Percentiles rank a stretch among this genome's conserved stretches.
phyloP scores from a whole-genome alignment of 2,888 invertebrate genomes.

The Panopea generosa region DNA sequence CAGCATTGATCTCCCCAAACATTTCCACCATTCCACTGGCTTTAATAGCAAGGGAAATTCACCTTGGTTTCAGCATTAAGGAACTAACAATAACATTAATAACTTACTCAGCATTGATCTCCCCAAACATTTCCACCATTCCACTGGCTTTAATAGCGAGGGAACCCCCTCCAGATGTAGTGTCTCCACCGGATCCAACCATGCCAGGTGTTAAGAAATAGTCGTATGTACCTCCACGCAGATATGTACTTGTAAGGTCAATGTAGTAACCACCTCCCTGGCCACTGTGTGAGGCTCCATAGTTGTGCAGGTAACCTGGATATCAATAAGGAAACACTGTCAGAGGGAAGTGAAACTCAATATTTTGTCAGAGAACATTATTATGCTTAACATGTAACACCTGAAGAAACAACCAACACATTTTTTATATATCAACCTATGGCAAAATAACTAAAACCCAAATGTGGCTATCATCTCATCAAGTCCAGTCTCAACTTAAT shows the following conservation, averaged over 20 bases:
- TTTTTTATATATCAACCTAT: too few species aligned
- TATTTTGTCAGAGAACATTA: too few species aligned
- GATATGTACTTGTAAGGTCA: constrained; percentile 3
- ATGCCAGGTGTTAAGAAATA: constrained; percentile 59
- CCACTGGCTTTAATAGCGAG: constrained; percentile 56
- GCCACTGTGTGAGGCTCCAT: constrained; percentile 73
- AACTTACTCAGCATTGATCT: constrained; percentile 71
- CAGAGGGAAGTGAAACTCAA: neutral
- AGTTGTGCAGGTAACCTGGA: constrained; percentile 53
- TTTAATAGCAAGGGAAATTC: too few species aligned
- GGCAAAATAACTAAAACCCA: too few species aligned
- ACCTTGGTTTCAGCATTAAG: too few species aligned
- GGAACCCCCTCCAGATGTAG: constrained; percentile 67
- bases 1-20: too few species aligned
- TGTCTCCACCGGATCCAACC: constrained; percentile 64
- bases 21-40: too few species aligned
- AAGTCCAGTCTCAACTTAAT: too few species aligned
- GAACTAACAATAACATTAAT: too few species aligned
- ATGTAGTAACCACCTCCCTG: constrained; percentile 62
- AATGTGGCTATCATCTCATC: too few species aligned
- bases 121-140: constrained; percentile 58
- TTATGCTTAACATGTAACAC: too few species aligned
- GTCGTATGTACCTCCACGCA: constrained; percentile 57
- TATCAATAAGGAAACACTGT: neutral
- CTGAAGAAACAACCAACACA: too few species aligned